Conservation (phyloP, 2,113 vertebrate species). For the Oryzias javanicus region DNA sequence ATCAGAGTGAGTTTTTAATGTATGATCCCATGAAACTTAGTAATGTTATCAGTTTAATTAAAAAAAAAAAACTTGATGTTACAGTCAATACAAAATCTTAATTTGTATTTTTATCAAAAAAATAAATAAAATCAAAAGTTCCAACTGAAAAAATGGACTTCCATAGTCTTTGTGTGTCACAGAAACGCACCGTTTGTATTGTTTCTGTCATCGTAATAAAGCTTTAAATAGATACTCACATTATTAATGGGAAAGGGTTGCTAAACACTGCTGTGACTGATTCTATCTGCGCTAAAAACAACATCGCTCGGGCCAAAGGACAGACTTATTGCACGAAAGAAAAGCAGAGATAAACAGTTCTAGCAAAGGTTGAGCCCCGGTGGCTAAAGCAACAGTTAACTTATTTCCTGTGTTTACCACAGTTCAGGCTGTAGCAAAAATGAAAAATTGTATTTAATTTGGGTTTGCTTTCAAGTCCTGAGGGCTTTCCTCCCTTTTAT, state of each 20-base stretch:
- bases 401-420: conserved; percentile 42
- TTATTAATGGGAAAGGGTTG: conserved; percentile 53
- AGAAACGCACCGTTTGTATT: conserved; percentile 1
- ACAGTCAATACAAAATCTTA: too few species aligned
- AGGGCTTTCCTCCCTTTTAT: neutral
- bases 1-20: too few species aligned
- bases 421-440: conserved; percentile 6
- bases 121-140: too few species aligned
- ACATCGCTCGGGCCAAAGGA: conserved; percentile 43
- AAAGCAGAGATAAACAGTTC: conserved; percentile 49
- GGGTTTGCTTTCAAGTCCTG: neutral
- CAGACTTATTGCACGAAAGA: conserved; percentile 40
- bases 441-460: conserved; percentile 37
- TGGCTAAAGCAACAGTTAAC: conserved; percentile 15
- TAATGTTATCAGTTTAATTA: too few species aligned
- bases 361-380: conserved; percentile 19
- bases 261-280: conserved; percentile 42
- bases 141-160: too few species aligned
- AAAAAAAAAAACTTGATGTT: too few species aligned
- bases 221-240: conserved; percentile 29
- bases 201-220: conserved; percentile 22
- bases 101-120: too few species aligned
- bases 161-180: neutral
- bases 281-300: conserved; percentile 37
- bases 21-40: too few species aligned